A percentile compares a stretch with the other conserved stretches of the same genome.
These are phyloP conservation scores for Selene dorsalis DNA, from an alignment of 2,797 vertebrate genomes.

Conservation along the genomic window DNA sequence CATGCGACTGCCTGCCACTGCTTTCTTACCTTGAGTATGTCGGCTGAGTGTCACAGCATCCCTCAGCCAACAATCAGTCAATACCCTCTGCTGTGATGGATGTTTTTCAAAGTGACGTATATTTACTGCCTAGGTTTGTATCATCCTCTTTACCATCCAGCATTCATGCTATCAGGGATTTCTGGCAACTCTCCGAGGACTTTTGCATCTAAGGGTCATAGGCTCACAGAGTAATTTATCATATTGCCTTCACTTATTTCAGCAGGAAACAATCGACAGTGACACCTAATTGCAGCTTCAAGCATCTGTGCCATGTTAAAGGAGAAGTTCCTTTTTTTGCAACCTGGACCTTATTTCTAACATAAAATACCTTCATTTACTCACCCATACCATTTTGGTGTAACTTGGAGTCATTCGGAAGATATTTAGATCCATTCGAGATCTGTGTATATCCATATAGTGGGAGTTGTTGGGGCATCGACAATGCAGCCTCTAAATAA, in stretches of 20 bases:
- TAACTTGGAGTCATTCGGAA: too few species aligned
- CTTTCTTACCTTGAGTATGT: conserved; percentile 45
- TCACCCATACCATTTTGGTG: too few species aligned
- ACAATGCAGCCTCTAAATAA: too few species aligned
- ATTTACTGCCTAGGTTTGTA: conserved; percentile 52
- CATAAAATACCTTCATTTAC: too few species aligned
- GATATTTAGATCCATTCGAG: too few species aligned
- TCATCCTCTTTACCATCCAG: conserved; percentile 39
- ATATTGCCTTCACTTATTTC: conserved; percentile 36
- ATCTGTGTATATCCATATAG: too few species aligned
- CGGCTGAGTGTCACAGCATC: conserved; percentile 50
- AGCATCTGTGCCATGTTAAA: conserved; percentile 25
- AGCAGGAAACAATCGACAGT: conserved; percentile 52
- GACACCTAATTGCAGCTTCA: conserved; percentile 49
- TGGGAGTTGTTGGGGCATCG: too few species aligned
- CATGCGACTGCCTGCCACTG: conserved; percentile 22
- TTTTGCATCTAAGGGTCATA: conserved; percentile 51
- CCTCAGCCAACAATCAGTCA: conserved; percentile 52
- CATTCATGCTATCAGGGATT: conserved; percentile 41
- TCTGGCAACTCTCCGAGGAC: conserved; percentile 55
- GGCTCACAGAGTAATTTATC: conserved; percentile 53
- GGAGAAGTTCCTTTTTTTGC: too few species aligned
- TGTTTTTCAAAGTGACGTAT: conserved; percentile 52
- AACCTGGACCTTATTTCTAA: too few species aligned
- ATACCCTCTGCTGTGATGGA: conserved; percentile 51